Evolutionary conservation across 2,797 vertebrate genomes (phyloP).

Genomic region (Botia almorhae): DNA sequence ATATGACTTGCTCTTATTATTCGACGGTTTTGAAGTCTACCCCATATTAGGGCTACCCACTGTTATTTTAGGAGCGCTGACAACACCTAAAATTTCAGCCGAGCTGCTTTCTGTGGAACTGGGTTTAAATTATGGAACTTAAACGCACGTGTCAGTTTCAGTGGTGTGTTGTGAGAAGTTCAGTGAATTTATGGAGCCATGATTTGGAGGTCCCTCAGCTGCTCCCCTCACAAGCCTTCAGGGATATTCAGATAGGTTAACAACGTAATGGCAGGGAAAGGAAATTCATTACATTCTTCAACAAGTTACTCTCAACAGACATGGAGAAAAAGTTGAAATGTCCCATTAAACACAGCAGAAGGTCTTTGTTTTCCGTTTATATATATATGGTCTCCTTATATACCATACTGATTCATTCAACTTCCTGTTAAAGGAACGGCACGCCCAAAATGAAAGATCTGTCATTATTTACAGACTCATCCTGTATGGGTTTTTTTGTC

Average conservation of each 20-base stretch:
- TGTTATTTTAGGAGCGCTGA: conserved; percentile 39
- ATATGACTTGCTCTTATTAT: conserved; percentile 38
- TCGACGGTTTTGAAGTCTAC: conserved; percentile 37
- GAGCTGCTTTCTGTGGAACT: background rate
- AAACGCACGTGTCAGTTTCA: conserved; percentile 5
- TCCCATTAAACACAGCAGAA: background rate
- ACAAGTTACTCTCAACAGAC: conserved; percentile 30
- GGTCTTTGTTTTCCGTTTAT: conserved; percentile 1
- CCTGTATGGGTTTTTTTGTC: background rate
- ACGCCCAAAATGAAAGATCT: background rate
- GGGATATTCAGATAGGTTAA: conserved; percentile 37
- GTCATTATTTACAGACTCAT: background rate
- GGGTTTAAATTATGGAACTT: conserved; percentile 18
- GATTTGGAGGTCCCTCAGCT: conserved; percentile 45
- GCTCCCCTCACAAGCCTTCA: conserved; percentile 32
- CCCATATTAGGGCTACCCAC: conserved; percentile 23
- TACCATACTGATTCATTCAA: background rate
- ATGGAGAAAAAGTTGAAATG: background rate
- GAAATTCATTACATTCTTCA: conserved; percentile 47
- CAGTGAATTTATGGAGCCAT: conserved; percentile 26
- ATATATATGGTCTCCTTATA: background rate
- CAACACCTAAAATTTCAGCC: conserved; percentile 13
- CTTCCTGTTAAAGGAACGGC: background rate
- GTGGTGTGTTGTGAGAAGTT: background rate
- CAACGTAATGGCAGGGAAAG: conserved; percentile 24